phyloP scores from a whole-genome alignment of 2,113 vertebrate genomes.

The Nycticorax nycticorax region DNA sequence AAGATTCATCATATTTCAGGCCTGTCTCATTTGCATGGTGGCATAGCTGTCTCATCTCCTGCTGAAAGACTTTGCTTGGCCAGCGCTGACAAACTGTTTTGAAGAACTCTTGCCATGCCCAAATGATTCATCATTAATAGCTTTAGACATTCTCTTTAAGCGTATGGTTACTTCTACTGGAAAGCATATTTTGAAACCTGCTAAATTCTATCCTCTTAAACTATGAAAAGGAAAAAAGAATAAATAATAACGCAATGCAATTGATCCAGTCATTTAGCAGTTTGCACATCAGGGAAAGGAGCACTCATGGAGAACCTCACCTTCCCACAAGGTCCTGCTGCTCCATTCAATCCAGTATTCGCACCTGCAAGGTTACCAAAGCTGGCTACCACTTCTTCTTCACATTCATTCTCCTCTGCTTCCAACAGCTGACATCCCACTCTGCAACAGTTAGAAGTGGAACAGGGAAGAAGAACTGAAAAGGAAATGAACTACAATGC shows the following conservation, averaged over 20 bases:
- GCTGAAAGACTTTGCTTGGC: conserved; percentile 74
- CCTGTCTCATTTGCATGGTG: conserved; percentile 83
- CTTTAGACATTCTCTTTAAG: conserved; percentile 57
- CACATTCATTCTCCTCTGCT: conserved; percentile 57
- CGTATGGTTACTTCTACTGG: conserved; percentile 15
- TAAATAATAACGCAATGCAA: not conserved
- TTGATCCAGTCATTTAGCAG: conserved; percentile 2
- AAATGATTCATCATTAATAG: conserved; percentile 56
- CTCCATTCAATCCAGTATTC: conserved; percentile 34
- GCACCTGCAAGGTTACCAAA: conserved; percentile 58
- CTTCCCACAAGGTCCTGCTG: conserved; percentile 66
- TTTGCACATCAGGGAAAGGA: not conserved
- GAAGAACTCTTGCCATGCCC: conserved; percentile 60
- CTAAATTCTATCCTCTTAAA: conserved; percentile 10
- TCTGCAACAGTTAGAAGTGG: conserved; percentile 32
- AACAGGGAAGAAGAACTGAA: not conserved
- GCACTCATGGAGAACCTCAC: conserved; percentile 63
- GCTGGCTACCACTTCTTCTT: conserved; percentile 67
- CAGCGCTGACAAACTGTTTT: conserved; percentile 50
- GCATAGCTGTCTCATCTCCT: conserved; percentile 79
- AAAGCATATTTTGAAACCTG: conserved; percentile 39
- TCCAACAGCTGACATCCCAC: conserved; percentile 60
- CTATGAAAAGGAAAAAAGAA: not conserved
- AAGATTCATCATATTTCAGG: conserved; percentile 94
- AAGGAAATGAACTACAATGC: not conserved